Base-by-base conservation (phyloP, 1,140 invertebrate species). In the Drosophila obscura region DNA sequence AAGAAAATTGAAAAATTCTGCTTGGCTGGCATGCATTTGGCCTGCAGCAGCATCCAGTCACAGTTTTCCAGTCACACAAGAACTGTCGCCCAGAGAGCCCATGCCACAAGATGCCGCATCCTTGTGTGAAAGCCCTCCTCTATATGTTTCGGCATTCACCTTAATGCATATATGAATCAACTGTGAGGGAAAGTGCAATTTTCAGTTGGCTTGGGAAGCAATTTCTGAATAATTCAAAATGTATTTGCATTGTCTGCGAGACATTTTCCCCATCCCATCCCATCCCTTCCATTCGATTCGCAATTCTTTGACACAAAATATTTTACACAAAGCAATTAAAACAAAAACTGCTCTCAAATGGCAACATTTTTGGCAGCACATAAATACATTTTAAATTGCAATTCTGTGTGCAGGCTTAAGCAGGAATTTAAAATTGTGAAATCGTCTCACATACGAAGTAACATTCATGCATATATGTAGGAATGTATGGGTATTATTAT, bases 1-100 rank as follows among this genome's bases (percentile, higher is more conserved):
- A 87, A 79, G 71, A 79, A 88, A 87, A 79, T 87, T 87, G 78
- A 87, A 87, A 87, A 82, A 79, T 77, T 77, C 77, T 77, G 66
- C 73, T 62, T 71, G 61, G 67, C 61, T 80, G 73, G 64, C 61
- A 73, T 66, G 62, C 57, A 67, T 62, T 84, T 68, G 51, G 59
- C 72, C 67, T 76, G 76, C 56, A 83, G 66, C 48, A 9, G 58
- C 44, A 66, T 24, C 73, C 31, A 63, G 68, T 73, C 43, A 73
- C 53, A 69, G 52, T 66, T 57, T 65, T 68, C 15, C 35, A 65
- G 66, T 52, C 35, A 51, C 45, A 68, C 72, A 62, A 57, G 49
- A 53, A 58, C 49, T 41, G 59, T 58, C 28, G 59, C 51, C 61
- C 26, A 26, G 15, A n/a, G 24, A 51, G 24, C 31, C 9, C 8